These are phyloP conservation scores for Xenotilapia caudafasciata DNA, from an alignment of 2,113 vertebrate genomes.

Conservation along the genomic window DNA sequence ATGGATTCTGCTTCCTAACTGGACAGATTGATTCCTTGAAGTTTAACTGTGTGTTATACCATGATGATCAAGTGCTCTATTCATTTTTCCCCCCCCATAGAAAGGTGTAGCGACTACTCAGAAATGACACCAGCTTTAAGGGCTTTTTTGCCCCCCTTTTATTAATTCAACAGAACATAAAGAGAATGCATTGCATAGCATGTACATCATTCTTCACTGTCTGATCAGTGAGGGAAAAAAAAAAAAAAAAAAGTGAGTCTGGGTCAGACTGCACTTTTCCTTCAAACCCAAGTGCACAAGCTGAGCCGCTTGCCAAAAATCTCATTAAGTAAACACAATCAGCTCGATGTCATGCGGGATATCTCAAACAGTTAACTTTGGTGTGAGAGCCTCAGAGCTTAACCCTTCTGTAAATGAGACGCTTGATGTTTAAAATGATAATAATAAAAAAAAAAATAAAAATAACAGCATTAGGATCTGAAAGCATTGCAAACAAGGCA, in stretches of 20 bases:
- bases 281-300: constrained; percentile 12
- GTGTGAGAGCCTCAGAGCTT: not conserved
- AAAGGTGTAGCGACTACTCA: not conserved
- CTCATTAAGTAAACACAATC: constrained; percentile 24
- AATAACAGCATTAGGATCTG: not conserved
- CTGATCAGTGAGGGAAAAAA: not conserved
- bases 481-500: constrained; percentile 7
- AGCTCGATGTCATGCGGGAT: constrained; percentile 24
- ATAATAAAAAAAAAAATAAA: not conserved
- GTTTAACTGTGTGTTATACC: not conserved
- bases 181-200: constrained; percentile 48
- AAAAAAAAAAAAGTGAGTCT: not conserved
- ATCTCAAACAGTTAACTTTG: constrained; percentile 4
- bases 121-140: not conserved
- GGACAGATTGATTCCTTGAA: not conserved
- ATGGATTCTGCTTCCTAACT: not conserved
- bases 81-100: not conserved
- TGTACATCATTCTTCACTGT: constrained; percentile 21
- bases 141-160: not conserved
- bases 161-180: constrained; percentile 50
- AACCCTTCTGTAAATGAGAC: not conserved
- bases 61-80: too few species aligned
- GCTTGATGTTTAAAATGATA: not conserved
- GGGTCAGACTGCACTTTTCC: not conserved
- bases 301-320: constrained; percentile 1